Percentiles rank a stretch among this genome's conserved stretches.
Evolutionary conservation across 2,888 invertebrate genomes (phyloP).

Genomic region (Plagodis dolabraria): DNA sequence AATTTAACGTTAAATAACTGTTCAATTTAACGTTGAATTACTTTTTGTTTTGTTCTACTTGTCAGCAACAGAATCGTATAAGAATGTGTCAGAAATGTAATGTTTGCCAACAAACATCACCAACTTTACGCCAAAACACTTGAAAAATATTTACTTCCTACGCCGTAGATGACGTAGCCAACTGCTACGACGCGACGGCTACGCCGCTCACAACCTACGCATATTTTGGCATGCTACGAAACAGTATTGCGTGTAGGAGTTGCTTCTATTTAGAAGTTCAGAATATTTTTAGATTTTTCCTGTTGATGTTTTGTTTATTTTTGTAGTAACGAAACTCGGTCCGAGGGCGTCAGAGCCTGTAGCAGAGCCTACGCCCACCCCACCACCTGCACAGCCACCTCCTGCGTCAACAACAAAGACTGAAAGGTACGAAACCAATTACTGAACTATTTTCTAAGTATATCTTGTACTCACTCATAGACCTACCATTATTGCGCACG

Average conservation of each 20-base stretch:
- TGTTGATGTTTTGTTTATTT: conserved; percentile 18
- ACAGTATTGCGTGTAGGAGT: conserved; percentile 23
- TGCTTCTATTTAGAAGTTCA: conserved; percentile 26
- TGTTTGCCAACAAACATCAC: no score
- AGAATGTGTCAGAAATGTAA: no score
- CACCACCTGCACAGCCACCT: conserved; percentile 73
- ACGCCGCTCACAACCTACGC: conserved; percentile 28
- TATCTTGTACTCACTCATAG: no score
- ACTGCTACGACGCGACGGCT: conserved; percentile 14
- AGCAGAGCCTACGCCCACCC: conserved; percentile 75
- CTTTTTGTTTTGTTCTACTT: neutral
- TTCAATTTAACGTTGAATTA: conserved; percentile 2
- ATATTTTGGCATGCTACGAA: conserved; percentile 30
- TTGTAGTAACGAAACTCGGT: conserved; percentile 88
- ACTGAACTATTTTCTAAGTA: neutral
- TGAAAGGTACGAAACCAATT: conserved; percentile 68
- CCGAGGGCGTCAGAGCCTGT: conserved; percentile 80
- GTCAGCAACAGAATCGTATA: neutral
- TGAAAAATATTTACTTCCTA: conserved; percentile 12
- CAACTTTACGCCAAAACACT: neutral
- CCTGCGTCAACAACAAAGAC: conserved; percentile 67
- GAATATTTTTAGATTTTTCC: conserved; percentile 11
- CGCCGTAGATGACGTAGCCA: conserved; percentile 32
- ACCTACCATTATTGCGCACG: no score
- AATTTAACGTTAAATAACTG: conserved; percentile 44